phyloP scores from a whole-genome alignment of 2,113 vertebrate genomes.

The Bos indicus region DNA sequence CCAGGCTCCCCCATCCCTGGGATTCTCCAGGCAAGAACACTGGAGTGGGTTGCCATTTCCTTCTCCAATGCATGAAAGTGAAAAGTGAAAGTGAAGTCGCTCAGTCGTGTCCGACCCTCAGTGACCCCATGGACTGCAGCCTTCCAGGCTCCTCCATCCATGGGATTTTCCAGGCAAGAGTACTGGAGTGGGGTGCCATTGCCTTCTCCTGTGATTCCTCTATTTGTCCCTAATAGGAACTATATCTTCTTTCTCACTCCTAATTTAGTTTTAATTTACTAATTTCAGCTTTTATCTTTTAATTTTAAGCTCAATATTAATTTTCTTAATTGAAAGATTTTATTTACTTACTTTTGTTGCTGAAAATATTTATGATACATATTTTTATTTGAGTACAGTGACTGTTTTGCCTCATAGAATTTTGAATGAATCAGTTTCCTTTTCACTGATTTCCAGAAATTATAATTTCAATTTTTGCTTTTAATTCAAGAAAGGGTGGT shows the following conservation, averaged over 20 bases:
- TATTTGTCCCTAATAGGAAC: neutral
- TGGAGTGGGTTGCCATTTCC: no score
- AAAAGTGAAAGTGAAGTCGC: no score
- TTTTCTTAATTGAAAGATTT: neutral
- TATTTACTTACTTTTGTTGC: neutral
- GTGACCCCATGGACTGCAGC: no score
- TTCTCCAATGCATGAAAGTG: no score
- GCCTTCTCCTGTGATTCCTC: neutral
- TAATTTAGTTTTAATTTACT: neutral
- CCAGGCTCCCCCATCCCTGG: no score
- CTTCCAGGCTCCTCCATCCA: no score
- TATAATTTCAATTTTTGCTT: neutral
- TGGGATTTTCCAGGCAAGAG: no score
- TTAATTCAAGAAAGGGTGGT: neutral
- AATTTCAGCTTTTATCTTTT: neutral
- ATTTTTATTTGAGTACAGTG: neutral
- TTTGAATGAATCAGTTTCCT: neutral
- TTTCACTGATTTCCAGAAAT: neutral
- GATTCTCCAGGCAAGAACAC: no score
- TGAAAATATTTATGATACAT: neutral
- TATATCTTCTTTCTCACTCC: neutral
- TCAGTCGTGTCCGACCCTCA: no score
- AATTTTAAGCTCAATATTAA: neutral
- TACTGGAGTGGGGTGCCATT: no score
- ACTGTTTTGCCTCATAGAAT: neutral